phyloP scores from a whole-genome alignment of 1,140 invertebrate species.

The Triops cancriformis region DNA sequence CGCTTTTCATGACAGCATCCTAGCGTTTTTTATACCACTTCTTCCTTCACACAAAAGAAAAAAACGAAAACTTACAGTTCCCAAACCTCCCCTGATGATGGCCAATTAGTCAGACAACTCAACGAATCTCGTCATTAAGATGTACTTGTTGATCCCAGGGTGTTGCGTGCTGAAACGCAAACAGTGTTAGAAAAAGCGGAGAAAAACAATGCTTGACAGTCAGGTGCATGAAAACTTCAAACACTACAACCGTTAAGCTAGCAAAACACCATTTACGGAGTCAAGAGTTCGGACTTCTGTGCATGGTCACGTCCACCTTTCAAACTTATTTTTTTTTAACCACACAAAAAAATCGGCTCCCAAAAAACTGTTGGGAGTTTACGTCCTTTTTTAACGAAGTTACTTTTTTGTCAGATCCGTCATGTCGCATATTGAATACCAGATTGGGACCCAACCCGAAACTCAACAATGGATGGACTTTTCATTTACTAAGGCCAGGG shows the following conservation, averaged over 20 bases:
- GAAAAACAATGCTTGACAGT: background rate
- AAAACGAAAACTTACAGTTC: background rate
- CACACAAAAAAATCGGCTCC: too few species aligned
- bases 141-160: background rate
- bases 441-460: background rate
- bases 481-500: background rate
- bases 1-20: background rate
- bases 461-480: background rate
- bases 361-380: background rate
- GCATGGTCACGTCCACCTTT: background rate
- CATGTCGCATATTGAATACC: background rate
- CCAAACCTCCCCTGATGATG: background rate
- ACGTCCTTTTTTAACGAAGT: background rate
- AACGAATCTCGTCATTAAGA: background rate
- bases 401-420: background rate
- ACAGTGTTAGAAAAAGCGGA: background rate
- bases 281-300: background rate
- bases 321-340: background rate
- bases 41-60: background rate
- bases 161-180: background rate
- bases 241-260: background rate
- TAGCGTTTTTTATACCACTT: background rate
- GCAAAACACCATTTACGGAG: conserved; percentile 1
- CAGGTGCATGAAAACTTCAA: background rate
- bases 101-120: background rate